Conservation (phyloP, 2,113 vertebrate species). For the Corythornis vintsioides region DNA sequence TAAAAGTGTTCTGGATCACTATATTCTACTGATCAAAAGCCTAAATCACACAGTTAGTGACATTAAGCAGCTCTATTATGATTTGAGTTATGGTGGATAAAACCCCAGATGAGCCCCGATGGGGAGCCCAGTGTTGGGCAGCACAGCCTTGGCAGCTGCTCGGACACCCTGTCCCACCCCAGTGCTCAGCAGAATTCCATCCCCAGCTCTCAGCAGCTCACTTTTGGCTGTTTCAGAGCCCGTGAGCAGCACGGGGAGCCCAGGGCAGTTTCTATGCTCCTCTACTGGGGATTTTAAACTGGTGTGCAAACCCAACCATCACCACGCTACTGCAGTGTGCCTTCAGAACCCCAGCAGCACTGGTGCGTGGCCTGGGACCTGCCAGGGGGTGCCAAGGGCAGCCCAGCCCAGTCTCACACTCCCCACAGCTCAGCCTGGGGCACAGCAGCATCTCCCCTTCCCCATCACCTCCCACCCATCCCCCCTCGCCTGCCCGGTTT, state of each 20-base stretch:
- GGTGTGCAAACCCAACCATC: background rate
- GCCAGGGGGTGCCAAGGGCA: background rate
- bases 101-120: accelerated
- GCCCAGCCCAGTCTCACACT: background rate
- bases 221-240: background rate
- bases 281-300: background rate
- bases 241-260: background rate
- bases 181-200: background rate
- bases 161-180: accelerated
- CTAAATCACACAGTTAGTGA: slow-evolving; percentile 41
- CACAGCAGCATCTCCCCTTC: background rate
- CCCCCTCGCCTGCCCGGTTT: accelerated
- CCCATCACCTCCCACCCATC: background rate
- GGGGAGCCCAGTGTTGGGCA: background rate
- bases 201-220: background rate
- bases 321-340: accelerated
- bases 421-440: background rate
- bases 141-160: accelerated
- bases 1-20: slow-evolving; percentile 41
- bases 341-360: background rate
- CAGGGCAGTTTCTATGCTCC: background rate
- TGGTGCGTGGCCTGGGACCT: background rate
- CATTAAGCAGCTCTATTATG: slow-evolving; percentile 7
- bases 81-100: background rate
- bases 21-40: slow-evolving; percentile 55